A percentile compares a stretch with the other conserved stretches of the same genome.
These are phyloP conservation scores for Chironomus tepperi DNA, from an alignment of 1,140 invertebrate species.

Conservation along the genomic window DNA sequence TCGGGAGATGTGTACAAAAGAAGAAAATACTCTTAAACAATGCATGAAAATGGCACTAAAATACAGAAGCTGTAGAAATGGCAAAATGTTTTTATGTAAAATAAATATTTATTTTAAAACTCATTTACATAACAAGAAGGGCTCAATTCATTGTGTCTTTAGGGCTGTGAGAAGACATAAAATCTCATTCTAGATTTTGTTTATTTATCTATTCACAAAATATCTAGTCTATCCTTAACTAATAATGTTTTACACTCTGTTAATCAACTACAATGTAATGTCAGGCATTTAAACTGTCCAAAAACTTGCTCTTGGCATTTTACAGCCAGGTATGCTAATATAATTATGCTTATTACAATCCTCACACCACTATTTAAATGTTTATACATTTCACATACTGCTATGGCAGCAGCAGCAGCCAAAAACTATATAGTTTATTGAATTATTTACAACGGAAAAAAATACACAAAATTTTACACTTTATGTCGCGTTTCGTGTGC, in stretches of 20 bases:
- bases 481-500: not conserved
- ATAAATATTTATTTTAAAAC: slow-evolving; percentile 4
- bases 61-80: slow-evolving; percentile 1
- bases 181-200: not conserved
- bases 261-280: too few species aligned
- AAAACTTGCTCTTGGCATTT: too few species aligned
- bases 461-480: too few species aligned
- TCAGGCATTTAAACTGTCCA: too few species aligned
- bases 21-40: not conserved
- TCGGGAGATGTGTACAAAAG: not conserved
- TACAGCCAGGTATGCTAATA: too few species aligned
- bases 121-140: slow-evolving; percentile 3
- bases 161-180: not conserved
- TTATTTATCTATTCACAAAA: not conserved
- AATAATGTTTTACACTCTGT: too few species aligned
- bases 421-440: not conserved
- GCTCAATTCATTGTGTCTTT: not conserved
- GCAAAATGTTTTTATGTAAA: slow-evolving; percentile 8
- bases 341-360: too few species aligned
- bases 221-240: not conserved
- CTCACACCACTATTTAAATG: too few species aligned
- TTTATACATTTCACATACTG: too few species aligned
- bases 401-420: too few species aligned
- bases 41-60: slow-evolving; percentile 1
- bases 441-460: not conserved